These are phyloP conservation scores for Leptocoma aspasia DNA, from an alignment of 2,113 vertebrate species.

Conservation along the genomic window DNA sequence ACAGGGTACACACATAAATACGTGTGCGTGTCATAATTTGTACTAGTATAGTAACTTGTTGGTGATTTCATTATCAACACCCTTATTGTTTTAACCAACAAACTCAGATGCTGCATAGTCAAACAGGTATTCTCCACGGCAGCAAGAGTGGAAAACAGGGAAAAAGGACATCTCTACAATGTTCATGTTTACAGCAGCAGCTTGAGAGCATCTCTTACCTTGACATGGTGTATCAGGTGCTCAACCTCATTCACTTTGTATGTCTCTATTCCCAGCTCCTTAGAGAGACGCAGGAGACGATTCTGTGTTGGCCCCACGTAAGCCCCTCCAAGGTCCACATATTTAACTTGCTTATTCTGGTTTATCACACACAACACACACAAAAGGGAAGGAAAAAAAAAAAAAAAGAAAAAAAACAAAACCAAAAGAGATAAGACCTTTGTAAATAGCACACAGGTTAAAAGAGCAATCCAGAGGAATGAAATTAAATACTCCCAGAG, in stretches of 20 bases:
- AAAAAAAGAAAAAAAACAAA: neutral
- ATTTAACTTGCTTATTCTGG: constrained; percentile 91
- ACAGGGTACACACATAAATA: neutral
- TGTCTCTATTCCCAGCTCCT: constrained; percentile 87
- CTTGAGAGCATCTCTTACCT: constrained; percentile 76
- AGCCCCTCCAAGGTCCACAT: constrained; percentile 94
- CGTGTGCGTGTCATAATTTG: neutral
- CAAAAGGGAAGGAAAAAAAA: neutral
- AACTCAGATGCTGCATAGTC: neutral
- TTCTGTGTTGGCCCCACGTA: constrained; percentile 97
- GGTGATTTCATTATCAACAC: neutral
- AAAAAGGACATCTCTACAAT: neutral
- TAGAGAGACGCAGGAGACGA: constrained; percentile 87
- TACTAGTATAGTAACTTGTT: neutral
- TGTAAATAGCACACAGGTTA: neutral
- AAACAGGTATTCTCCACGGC: neutral
- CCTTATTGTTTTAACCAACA: neutral
- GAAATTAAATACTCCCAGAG: neutral
- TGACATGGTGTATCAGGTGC: constrained; percentile 84
- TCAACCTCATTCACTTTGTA: constrained; percentile 96
- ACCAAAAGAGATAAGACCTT: neutral
- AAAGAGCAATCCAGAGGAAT: neutral
- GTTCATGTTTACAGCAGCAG: neutral
- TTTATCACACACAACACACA: constrained; percentile 16
- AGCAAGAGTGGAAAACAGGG: neutral